Evolutionary conservation across 2,113 vertebrate genomes (phyloP).

Genomic region (Mustela lutreola): DNA sequence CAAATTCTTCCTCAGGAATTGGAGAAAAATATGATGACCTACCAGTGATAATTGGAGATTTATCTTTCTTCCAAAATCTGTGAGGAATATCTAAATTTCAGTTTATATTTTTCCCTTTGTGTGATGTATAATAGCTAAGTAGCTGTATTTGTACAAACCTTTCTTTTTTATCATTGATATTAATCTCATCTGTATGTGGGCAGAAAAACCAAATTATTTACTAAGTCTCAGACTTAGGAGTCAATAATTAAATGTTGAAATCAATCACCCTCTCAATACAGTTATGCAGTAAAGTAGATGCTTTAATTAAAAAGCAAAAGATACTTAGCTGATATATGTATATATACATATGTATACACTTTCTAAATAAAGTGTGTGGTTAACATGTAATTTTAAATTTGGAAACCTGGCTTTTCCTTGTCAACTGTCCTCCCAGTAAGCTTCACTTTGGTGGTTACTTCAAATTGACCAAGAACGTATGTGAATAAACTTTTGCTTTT

Average conservation of each 20-base stretch:
- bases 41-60: background rate
- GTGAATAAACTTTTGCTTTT: constrained; percentile 32
- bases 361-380: background rate
- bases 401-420: constrained; percentile 30
- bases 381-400: constrained; percentile 58
- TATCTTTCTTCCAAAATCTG: constrained; percentile 38
- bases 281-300: background rate
- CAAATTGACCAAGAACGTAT: background rate
- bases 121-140: background rate
- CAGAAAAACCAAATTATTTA: constrained; percentile 41
- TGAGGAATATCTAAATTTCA: constrained; percentile 21
- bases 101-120: constrained; percentile 35
- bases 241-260: constrained; percentile 39
- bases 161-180: background rate
- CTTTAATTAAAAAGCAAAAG: constrained; percentile 52
- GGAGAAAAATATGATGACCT: background rate
- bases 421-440: background rate
- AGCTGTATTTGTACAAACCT: background rate
- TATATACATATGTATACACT: background rate
- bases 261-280: background rate
- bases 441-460: background rate
- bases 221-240: background rate
- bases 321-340: background rate
- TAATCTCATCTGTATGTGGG: background rate
- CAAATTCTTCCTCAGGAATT: background rate